These are phyloP conservation scores for Tauraco hartlaubi DNA, from an alignment of 2,797 vertebrate species.

Conservation along the genomic window DNA sequence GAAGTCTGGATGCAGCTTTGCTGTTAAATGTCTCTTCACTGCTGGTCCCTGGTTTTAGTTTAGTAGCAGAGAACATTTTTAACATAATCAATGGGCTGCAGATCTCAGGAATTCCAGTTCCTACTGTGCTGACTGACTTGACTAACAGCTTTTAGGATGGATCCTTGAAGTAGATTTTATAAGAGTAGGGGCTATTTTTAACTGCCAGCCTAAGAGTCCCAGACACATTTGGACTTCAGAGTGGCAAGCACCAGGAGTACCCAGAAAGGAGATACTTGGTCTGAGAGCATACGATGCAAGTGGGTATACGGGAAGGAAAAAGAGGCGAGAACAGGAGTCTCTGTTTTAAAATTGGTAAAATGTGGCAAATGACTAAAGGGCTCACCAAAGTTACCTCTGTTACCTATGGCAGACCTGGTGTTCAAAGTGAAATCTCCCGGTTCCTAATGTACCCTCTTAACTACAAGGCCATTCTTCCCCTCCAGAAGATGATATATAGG, in stretches of 20 bases:
- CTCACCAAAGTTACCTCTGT: background rate
- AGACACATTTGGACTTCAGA: background rate
- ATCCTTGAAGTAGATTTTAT: background rate
- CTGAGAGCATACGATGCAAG: background rate
- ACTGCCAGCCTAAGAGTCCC: background rate
- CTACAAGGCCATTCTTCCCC: conserved; percentile 21
- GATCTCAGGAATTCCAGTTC: background rate
- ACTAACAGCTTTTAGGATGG: background rate
- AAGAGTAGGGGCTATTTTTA: background rate
- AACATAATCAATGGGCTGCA: background rate
- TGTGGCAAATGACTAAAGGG: background rate
- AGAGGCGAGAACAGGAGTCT: background rate
- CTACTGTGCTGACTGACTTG: background rate
- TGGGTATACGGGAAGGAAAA: background rate
- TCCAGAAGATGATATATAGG: conserved; percentile 57
- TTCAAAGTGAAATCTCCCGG: background rate
- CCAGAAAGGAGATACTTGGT: background rate
- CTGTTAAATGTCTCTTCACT: background rate
- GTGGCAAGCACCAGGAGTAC: background rate
- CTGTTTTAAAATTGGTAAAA: background rate
- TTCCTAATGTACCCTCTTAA: conserved; percentile 11
- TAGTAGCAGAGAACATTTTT: background rate
- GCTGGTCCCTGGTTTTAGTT: background rate
- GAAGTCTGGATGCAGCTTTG: background rate
- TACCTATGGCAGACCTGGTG: background rate